Conservation (phyloP, 2,888 invertebrate genomes). For the Drosophila subsilvestris region DNA sequence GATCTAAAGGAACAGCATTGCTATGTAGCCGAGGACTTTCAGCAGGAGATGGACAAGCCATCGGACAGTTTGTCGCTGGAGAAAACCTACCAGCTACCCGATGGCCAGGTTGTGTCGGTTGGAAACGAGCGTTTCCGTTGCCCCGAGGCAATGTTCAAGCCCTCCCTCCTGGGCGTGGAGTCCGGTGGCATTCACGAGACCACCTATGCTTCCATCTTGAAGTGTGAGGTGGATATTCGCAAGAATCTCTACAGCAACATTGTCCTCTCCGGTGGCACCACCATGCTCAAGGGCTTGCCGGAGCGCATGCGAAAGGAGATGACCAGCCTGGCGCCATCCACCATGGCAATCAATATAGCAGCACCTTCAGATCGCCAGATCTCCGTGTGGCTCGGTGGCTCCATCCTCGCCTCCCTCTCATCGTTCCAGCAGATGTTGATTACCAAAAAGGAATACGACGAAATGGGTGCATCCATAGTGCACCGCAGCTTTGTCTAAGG, state of each 20-base stretch:
- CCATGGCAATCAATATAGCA: conserved; percentile 97
- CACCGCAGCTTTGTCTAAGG: conserved; percentile 85
- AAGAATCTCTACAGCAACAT: conserved; percentile 98
- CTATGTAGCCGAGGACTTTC: conserved; percentile 95
- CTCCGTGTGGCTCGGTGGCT: conserved; percentile 97
- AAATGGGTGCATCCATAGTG: conserved; percentile 97
- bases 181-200: conserved; percentile 95
- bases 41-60: conserved; percentile 97
- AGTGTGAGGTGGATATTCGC: conserved; percentile 98
- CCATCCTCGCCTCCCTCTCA: conserved; percentile 94
- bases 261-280: conserved; percentile 96
- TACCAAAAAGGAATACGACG: conserved; percentile 98
- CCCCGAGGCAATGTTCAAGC: conserved; percentile 97
- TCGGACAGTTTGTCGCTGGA: conserved; percentile 95
- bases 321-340: conserved; percentile 94
- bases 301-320: conserved; percentile 97
- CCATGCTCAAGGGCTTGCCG: conserved; percentile 97
- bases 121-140: conserved; percentile 97
- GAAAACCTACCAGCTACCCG: conserved; percentile 95
- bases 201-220: conserved; percentile 98
- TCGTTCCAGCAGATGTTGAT: conserved; percentile 99
- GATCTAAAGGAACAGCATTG: conserved; percentile 98
- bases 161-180: conserved; percentile 95
- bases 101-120: conserved; percentile 96
- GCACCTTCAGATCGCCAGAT: conserved; percentile 97